A percentile compares a stretch with the other conserved stretches of the same genome.
phyloP scores from a whole-genome alignment of 2,113 vertebrate species.

The Coryphaenoides rupestris region DNA sequence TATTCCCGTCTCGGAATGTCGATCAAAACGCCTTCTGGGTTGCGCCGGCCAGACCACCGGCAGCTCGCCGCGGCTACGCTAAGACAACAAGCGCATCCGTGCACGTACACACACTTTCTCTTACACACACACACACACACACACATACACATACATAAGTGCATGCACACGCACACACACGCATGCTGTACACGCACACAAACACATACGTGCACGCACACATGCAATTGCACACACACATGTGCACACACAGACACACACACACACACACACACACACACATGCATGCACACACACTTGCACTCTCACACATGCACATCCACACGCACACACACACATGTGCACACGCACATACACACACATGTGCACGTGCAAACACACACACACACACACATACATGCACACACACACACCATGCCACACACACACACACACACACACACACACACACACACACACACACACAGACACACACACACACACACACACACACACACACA shows the following conservation, averaged over 20 bases:
- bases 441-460: conserved; percentile 15
- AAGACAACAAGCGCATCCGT: conserved; percentile 8
- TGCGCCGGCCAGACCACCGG: conserved; percentile 49
- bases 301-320: too few relatives aligned
- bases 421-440: conserved; percentile 6
- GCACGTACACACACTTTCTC: conserved; percentile 28
- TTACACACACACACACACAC: conserved; percentile 6
- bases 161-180: conserved; percentile 18
- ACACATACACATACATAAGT: too few relatives aligned
- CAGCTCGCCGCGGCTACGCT: conserved; percentile 3
- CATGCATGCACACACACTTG: too few relatives aligned
- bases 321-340: conserved; percentile 25
- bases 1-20: conserved; percentile 25
- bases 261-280: too few relatives aligned
- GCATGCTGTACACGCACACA: conserved; percentile 8
- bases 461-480: conserved; percentile 18
- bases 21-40: conserved; percentile 28
- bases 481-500: conserved; percentile 11
- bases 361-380: conserved; percentile 16
- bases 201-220: conserved; percentile 25
- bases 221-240: neutral
- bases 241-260: neutral
- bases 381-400: neutral
- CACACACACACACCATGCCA: neutral
- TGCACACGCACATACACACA: conserved; percentile 9